Percentiles rank a stretch among this genome's conserved stretches.
phyloP scores from a whole-genome alignment of 2,888 invertebrate species.

The Agrotis exclamationis region DNA sequence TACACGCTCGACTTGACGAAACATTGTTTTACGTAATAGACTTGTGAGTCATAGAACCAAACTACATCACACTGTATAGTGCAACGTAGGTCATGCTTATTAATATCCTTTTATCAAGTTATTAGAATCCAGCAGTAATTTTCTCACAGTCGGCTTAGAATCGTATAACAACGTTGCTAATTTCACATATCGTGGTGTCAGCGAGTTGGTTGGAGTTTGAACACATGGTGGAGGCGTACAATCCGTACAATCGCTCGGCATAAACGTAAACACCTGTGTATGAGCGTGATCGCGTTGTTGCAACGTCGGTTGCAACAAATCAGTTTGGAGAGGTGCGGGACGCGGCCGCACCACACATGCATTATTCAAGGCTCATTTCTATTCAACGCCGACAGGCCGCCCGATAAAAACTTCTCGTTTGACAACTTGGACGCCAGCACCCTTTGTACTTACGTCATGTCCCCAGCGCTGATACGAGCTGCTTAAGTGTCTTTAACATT shows the following conservation, averaged over 20 bases:
- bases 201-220: conserved; percentile 40
- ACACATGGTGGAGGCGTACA: conserved; percentile 41
- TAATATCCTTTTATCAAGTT: conserved; percentile 60
- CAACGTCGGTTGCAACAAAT: conserved; percentile 79
- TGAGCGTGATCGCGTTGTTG: conserved; percentile 67
- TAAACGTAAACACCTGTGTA: conserved; percentile 71
- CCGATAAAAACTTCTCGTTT: conserved; percentile 91
- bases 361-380: conserved; percentile 91
- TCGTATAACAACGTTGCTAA: conserved; percentile 41
- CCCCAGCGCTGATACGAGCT: conserved; percentile 69
- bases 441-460: conserved; percentile 89
- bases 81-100: conserved; percentile 54
- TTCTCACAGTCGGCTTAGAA: conserved; percentile 57
- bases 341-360: conserved; percentile 81
- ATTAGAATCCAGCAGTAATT: conserved; percentile 40
- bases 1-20: conserved; percentile 60
- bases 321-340: conserved; percentile 77
- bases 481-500: conserved; percentile 72
- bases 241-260: conserved; percentile 42
- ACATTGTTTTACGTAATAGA: conserved; percentile 64
- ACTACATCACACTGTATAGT: conserved; percentile 53
- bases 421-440: conserved; percentile 90
- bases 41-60: conserved; percentile 62
- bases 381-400: conserved; percentile 89
- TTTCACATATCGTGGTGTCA: conserved; percentile 53